Evolutionary conservation across 1,140 invertebrate genomes (phyloP), one percentile per base, ranked within the genome.

Genomic region (Diabrotica virgifera): DNA sequence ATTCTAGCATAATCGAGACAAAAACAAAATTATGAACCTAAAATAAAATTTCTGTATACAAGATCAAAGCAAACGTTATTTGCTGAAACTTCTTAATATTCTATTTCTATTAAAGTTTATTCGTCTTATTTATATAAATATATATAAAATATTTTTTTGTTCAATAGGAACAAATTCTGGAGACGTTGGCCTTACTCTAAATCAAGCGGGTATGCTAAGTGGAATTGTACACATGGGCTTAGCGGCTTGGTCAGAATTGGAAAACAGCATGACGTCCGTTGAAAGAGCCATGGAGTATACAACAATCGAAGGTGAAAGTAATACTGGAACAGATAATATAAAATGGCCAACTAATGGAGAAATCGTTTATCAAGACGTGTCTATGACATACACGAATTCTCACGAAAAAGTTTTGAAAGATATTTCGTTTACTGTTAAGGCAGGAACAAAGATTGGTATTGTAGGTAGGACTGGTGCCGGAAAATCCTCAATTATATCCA

Each of bases 381-480:
- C 78, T 4, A 71, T 94, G 6, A 80, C 83, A 63, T 95, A 95
- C 72, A 83, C 83, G 1, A 76, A 79, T 0, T 83, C 85, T 0
- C 82, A 85, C 88, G 83, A 87, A 12, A 84, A 86, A 0, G 90
- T 94, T 4, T 80, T 94, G 2, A 92, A 89, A 74, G 84, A 89
- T 67, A 79, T 94, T 1, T 89, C 85, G 67, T 90, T 93, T 52
- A 77, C 71, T 5, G 83, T 89, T 13, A 64, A 82, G 35, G 74
- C 85, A 0, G 79, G 75, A 59, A 86, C 89, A 77, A 89, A 89
- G 78, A 82, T 91, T 10, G 91, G 91, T 5, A 91, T 93, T 8
- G 89, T 92, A 7, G 90, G 93, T 2, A 95, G 52, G 13, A 93
- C 90, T n/a, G 92, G 92, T 5, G 89, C 92, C 52, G 93, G 94